Base-by-base conservation (phyloP, 2,113 vertebrate genomes). In the Oxygymnocypris stewartii region DNA sequence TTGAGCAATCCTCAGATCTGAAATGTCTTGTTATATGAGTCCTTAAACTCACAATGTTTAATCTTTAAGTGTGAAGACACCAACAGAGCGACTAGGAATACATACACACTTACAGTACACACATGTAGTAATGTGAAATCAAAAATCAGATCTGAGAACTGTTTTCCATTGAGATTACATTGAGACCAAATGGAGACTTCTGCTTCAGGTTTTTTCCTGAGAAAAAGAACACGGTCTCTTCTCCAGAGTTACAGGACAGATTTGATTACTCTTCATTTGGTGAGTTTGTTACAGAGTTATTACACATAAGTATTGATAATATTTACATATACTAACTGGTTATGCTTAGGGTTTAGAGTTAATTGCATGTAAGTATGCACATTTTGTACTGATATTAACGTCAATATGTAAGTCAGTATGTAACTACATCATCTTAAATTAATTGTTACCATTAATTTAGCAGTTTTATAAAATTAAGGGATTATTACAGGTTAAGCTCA, bases 21-120 rank as follows among this genome's bases (percentile, higher is more conserved):
- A 77, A 76, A 54, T n/a, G 44, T 47, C 44, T 37, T 71, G 44
- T 85, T 81, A 67, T 81, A 42, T 6, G 31, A 51, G 54, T 75
- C 61, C 47, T 35, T 57, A 84, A 63, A 54, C 16, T 49, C 61
- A 37, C 40, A 31, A 35, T 78, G 65, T 59, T 85, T 57, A 20
- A 23, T 75, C 37, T 71, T 67, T 28, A 82, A 63, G 1, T 65
- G 61, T 42, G 44, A 63, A 13, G 18, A 37, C 28, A 83, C 51
- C 28, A 59, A 88, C 54, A 40, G 35, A 69, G 13, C 14, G 42
- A 59, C 25, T 71, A 42, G 37, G 51, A 87, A 18, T 73, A 76
- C 37, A 59, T 6, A 42, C 47, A 71, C 5, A 79, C n/a, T n/a
- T 11, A 75, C 40, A 57, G 10, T 2, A 54, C 76, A 79, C 54